Evolutionary conservation across 2,797 vertebrate genomes (phyloP), one percentile per base, ranked within the genome.

Genomic region (Cossypha niveicapilla): DNA sequence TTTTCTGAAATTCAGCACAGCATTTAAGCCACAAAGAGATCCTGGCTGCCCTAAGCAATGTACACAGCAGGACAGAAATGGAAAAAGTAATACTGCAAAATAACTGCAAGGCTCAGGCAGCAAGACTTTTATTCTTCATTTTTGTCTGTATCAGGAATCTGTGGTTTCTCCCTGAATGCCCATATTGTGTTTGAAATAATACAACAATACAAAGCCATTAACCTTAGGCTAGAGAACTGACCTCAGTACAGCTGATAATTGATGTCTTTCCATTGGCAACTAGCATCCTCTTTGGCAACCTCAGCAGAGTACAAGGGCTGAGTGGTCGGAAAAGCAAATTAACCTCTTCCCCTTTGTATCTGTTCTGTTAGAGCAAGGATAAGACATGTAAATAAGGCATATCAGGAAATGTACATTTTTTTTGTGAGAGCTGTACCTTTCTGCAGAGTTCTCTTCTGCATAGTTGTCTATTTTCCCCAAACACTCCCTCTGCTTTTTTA

Each of bases 201-300:
- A 73, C 39, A 80, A 92, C 93, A 95, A 96, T 91, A 50, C 88
- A 88, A 92, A 95, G 23, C 54, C 87, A 94, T 97, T 96, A 94
- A 95, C 88, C 89, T 94, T 77, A 53, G 44, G 53, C 79, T 91
- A 95, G 83, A 92, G 39, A 68, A 79, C 18, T 94, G 88, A 96
- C 92, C 96, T 88, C 57, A 25, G 88, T 68, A 45, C 77, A 80
- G 78, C 65, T 92, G 76, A 94, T 92, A 95, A 96, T 96, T 91
- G 67, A 96, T 96, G 94, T 79, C 93, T 96, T 96, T 96, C 90
- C 92, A 94, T 94, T 85, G 93, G 91, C 86, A 95, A 11, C 83
- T 57, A 88, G 83, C 92, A 94, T 94, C 90, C 88, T 93, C 47
- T 82, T 88, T 96, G 96, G 88, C 92, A 94, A 7, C 75, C 71